Base-by-base conservation (phyloP, 2,797 vertebrate genomes). In the Leptodactylus fallax region DNA sequence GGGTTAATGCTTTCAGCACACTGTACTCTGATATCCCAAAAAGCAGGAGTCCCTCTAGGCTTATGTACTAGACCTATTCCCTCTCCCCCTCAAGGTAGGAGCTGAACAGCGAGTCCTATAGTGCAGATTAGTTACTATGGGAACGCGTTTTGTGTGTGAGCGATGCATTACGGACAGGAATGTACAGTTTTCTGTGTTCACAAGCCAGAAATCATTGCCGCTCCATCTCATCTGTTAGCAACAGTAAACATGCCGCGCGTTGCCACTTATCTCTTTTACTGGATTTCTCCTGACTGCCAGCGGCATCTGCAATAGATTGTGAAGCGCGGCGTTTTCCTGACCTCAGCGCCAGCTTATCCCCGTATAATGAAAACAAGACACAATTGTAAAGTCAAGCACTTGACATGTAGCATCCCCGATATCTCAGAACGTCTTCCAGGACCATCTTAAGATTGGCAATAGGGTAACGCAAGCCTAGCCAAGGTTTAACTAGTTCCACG, bases 151-250 rank as follows among this genome's bases (percentile, higher is more conserved):
- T 88, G 87, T 88, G 83, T 72, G 74, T 17, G 83, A 79, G 87
- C 27, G 49, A 58, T 76, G 87, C 77, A 76, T 58, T 85, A 79
- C 11, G 17, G 56, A 53, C 55, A 76, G 87, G 87, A 88, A 88
- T 85, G 87, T 81, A 14, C 74, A 13, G 67, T 45, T 45, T 79
- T 85, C 77, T 88, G 81, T 85, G 87, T 88, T 88, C 77, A 56
- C 67, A 9, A 55, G 81, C 87, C 87, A 88, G 83, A 63, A 85
- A 88, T 88, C 72, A 88, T 74, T 88, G 77, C 87, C 78, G 87
- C 87, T 76, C 87, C 83, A 81, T 56, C 87, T 81, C 83, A 85
- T 85, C 67, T 85, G 77, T 85, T 85, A 85, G 83, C 23, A 85
- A 61, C 83, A 85, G 79, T 85, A 88, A 85, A 72, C 87, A 88